Base-by-base conservation (phyloP, 2,888 invertebrate species). In the Cerastis leucographa region DNA sequence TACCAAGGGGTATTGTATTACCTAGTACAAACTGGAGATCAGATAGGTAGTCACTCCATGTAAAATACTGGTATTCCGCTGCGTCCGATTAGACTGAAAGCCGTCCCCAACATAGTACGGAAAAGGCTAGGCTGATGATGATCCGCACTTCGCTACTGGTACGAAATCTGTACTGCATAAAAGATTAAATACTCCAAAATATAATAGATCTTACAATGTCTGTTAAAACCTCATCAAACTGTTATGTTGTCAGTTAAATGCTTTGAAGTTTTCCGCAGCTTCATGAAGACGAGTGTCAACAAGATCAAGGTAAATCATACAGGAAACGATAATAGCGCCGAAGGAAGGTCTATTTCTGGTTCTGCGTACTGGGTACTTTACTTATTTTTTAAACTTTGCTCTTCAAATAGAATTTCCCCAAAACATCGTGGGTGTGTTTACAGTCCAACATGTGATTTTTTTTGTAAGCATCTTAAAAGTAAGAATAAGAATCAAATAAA, bases 251-350 rank as follows among this genome's bases (percentile, higher is more conserved):
- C 19, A n/a, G 25, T 46, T 49, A 14, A 17, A 17, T 25, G 12
- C 56, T 78, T 51, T 75, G 56, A 80, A 49, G 42, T 56, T 74
- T 80, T 64, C 54, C 73, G 14, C 5, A 65, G 9, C 29, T 62
- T 75, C 22, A 74, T 35, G 49, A 51, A 44, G 65, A 51, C 44
- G 25, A 17, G 19, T 71, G 71, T 71, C 71, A 71, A 71, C 56
- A 79, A 76, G 71, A 56, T 79, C 76, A 79, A 59, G 46, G 56
- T 42, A 25, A 44, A 51, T 65, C 7, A 22, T 12, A 61, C 40
- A 44, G 56, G 56, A 75, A 66, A 51, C 17, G 0, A 29, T 44
- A 46, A 46, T 29, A 51, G 11, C 19, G 2, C 12, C 0, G 44
- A 11, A 14, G 40, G 29, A 62, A 42, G 29, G 4, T 8, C 35